Percentiles rank a stretch among this genome's conserved stretches.
These are phyloP conservation scores for Phylloscopus trochiloides DNA, from an alignment of 2,113 vertebrate species.

Conservation along the genomic window DNA sequence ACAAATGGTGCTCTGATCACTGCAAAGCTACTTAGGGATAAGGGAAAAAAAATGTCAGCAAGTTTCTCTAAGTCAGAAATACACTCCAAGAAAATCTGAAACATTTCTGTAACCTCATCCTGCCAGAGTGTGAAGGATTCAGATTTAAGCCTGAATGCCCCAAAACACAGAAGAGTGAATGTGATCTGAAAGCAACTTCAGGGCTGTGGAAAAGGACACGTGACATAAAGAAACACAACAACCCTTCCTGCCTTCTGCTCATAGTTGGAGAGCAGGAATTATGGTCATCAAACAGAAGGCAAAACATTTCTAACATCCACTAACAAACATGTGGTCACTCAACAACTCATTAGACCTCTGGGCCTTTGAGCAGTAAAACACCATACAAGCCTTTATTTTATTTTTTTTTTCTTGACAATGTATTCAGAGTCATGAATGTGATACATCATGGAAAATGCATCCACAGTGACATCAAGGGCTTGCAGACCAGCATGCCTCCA, in stretches of 20 bases:
- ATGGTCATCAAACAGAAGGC: not conserved
- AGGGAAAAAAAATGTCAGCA: not conserved
- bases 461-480: not conserved
- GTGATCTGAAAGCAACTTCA: not conserved
- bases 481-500: not conserved
- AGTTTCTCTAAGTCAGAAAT: not conserved
- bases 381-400: no score
- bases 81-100: not conserved
- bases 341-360: not conserved
- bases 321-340: not conserved
- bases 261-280: not conserved
- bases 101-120: not conserved
- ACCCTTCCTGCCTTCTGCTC: not conserved
- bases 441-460: fast-evolving
- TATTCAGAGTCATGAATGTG: not conserved
- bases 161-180: not conserved
- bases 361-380: not conserved
- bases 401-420: not conserved
- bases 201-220: not conserved
- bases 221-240: fast-evolving
- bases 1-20: not conserved
- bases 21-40: not conserved
- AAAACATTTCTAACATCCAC: not conserved
- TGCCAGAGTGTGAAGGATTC: not conserved
- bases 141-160: not conserved